Base-by-base conservation (phyloP, 2,888 invertebrate species). In the Ceraclea dissimilis region DNA sequence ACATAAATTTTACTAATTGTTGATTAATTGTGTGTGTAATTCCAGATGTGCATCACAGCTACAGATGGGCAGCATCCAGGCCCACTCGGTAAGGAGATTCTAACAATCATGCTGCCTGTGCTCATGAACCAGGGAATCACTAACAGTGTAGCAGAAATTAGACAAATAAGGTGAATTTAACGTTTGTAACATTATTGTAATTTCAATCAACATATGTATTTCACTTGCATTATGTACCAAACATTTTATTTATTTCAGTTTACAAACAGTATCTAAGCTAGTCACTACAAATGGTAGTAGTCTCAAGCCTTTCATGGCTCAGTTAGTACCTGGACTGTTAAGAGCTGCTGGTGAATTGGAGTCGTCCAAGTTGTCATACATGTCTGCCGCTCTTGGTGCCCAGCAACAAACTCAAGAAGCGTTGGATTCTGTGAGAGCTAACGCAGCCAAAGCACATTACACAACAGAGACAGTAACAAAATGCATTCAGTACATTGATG, bases 261-360 rank as follows among this genome's bases (percentile, higher is more conserved):
- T 96, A 65, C 86, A 86, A 70, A 91, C 93, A 2, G 84, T 95
- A 44, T 86, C 93, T 0, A 89, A 92, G 68, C 79, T 95, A 66
- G 90, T 93, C 50, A 82, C 85, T 13, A 83, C 87, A 2, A 92
- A 93, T 2, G 90, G 93, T 0, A 78, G 78, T 2, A 79, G 88
- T 53, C 77, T 94, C 13, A 88, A 87, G 60, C 90, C 92, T 1
- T 92, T 93, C 72, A 75, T 95, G 51, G 79, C 87, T 0, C 80
- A 83, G 50, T 74, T 96, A 52, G 88, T 94, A 61, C 90, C 92
- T 0, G 90, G 92, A 8, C 73, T 96, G 52, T 75, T 95, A 49
- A 86, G 87, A 66, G 90, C 94, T 6, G 90, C 92, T 0, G 89
- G 93, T 0, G 94, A 94, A 66, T 73, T 92, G 43, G 94, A 95